phyloP scores from a whole-genome alignment of 2,113 vertebrate genomes.

The Edolisoma coerulescens region DNA sequence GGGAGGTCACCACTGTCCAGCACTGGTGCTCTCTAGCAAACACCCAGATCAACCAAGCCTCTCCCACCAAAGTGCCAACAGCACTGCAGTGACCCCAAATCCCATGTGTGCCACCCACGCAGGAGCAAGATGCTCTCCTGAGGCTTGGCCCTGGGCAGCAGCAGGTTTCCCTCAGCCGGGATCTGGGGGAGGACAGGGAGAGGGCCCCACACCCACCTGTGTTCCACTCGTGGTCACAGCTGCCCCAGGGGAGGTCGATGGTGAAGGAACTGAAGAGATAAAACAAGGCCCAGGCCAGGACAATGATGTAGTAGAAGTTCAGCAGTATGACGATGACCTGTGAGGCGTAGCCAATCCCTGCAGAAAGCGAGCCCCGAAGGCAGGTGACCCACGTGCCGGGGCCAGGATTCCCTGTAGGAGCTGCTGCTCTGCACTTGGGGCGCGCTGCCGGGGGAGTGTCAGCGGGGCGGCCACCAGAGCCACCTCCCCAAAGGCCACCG shows the following conservation, averaged over 20 bases:
- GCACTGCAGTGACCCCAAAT: background rate
- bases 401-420: background rate
- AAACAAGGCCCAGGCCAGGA: conserved; percentile 94
- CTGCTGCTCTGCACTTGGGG: background rate
- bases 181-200: background rate
- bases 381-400: background rate
- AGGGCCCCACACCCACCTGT: conserved; percentile 74
- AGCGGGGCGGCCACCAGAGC: rapidly evolving
- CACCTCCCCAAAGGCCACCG: background rate
- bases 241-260: conserved; percentile 88
- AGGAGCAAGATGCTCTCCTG: background rate
- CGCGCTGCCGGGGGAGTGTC: rapidly evolving
- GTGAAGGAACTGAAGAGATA: conserved; percentile 91
- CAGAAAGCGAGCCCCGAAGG: background rate
- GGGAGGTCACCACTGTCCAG: background rate
- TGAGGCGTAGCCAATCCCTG: conserved; percentile 90
- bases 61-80: background rate
- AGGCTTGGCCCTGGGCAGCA: background rate
- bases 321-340: conserved; percentile 86
- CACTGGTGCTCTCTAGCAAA: background rate
- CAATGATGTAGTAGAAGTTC: conserved; percentile 93
- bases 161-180: background rate
- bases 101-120: background rate
- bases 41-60: background rate
- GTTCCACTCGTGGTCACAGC: conserved; percentile 92